Base-by-base conservation (phyloP, 1,140 invertebrate genomes). In the Neodiprion pinetum region DNA sequence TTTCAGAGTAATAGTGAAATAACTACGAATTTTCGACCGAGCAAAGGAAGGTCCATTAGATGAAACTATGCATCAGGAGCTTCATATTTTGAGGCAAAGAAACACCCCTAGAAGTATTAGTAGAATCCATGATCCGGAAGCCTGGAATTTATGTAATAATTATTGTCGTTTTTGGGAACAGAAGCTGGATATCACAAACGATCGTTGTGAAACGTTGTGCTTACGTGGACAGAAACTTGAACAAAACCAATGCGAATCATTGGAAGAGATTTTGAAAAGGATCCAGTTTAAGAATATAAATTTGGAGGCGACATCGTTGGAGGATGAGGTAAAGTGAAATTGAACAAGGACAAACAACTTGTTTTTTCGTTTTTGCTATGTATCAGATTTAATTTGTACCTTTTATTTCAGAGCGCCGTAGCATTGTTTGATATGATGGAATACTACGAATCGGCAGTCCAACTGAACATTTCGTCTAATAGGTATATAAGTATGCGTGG, bases 341-440 rank as follows among this genome's bases (percentile, higher is more conserved):
- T 28, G 40, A 74, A 71, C 73, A 40, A 5, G 2, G 28, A 40
- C 28, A 40, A 40, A 40, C n/a, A 14, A 61, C 4, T 0, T 3
- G 3, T 3, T 14, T 61, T 12, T 61, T 61, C 5, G 5, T 12
- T 17, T 14, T 61, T 61, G 53, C 53, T 61, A 61, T 61, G 0
- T 61, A 4, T 61, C 53, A 61, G 11, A 86, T 85, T 79, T 86
- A 40, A 40, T 40, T 40, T 40, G 2, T 40, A 40, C 91, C 28
- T 78, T 48, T 80, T 78, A 74, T 85, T 85, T 74, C 76, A 86
- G 81, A 84, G 81, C 78, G 80, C 85, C 48, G 92, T 94, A 79
- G 93, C 95, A 66, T 85, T 97, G 65, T 97, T 96, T 87, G 96
- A 97, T 85, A 97, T 97, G 95, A 91, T 97, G 77, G 96, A 97